Percentiles rank a stretch among this genome's conserved stretches.
phyloP scores from a whole-genome alignment of 2,797 vertebrate genomes.

The Australoheros facetus region DNA sequence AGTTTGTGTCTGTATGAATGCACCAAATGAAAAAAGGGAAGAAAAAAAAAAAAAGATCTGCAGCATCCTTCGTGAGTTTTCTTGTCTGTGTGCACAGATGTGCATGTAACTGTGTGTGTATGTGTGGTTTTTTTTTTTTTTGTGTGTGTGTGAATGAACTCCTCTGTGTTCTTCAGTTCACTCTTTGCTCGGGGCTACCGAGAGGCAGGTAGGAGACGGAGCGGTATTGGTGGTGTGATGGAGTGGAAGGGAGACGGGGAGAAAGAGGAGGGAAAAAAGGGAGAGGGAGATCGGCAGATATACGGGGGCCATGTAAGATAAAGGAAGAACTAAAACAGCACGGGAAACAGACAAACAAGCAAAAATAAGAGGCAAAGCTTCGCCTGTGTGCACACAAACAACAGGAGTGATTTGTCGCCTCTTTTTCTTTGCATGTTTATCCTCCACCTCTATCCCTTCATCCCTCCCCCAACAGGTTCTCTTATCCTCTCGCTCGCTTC shows the following conservation, averaged over 20 bases:
- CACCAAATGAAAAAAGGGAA: constrained; percentile 1
- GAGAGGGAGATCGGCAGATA: constrained; percentile 42
- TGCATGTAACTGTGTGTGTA: constrained; percentile 21
- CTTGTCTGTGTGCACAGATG: constrained; percentile 47
- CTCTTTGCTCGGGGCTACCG: constrained; percentile 66
- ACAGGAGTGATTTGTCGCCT: constrained; percentile 71
- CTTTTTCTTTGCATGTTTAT: constrained; percentile 77
- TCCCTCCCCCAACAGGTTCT: constrained; percentile 73
- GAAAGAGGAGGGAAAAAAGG: constrained; percentile 21
- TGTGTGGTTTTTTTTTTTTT: neutral
- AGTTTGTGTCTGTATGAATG: constrained; percentile 15
- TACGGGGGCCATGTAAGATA: constrained; percentile 52
- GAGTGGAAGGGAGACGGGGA: constrained; percentile 40
- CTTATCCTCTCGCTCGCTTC: constrained; percentile 68
- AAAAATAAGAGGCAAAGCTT: constrained; percentile 54
- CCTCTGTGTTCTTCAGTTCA: constrained; percentile 56
- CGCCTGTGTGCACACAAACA: constrained; percentile 53
- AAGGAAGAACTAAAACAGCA: constrained; percentile 58
- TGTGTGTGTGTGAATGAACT: constrained; percentile 32
- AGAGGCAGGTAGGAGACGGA: constrained; percentile 69
- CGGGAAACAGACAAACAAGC: constrained; percentile 56
- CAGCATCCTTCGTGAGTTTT: constrained; percentile 35
- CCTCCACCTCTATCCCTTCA: constrained; percentile 69
- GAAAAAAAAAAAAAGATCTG: constrained; percentile 23
- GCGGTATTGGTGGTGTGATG: constrained; percentile 49